Conservation (phyloP, 2,797 vertebrate species). For the Ibycter americanus region DNA sequence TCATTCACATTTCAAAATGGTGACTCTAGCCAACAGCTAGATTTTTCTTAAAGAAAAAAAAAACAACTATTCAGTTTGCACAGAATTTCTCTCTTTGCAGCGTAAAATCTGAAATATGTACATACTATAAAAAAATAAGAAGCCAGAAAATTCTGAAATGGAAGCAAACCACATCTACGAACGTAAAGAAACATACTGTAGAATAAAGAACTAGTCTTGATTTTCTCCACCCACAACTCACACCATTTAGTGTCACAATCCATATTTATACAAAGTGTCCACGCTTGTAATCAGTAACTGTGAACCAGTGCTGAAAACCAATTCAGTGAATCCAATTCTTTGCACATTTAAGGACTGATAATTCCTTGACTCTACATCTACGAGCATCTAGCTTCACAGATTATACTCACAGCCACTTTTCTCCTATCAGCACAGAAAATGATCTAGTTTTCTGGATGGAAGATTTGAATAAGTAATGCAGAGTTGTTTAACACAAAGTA, state of each 20-base stretch:
- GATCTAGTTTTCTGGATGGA: slow-evolving; percentile 46
- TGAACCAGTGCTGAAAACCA: slow-evolving; percentile 6
- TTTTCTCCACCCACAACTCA: not conserved
- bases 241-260: not conserved
- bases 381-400: not conserved
- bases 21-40: not conserved
- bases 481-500: slow-evolving; percentile 25
- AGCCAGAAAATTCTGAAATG: not conserved
- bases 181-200: not conserved
- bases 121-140: not conserved
- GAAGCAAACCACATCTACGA: not conserved
- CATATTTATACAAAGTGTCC: not conserved
- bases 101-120: not conserved
- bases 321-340: not conserved
- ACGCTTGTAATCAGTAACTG: not conserved
- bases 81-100: not conserved
- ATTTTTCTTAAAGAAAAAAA: not conserved
- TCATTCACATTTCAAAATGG: not conserved
- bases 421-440: slow-evolving; percentile 20
- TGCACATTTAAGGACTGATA: not conserved
- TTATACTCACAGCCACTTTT: not conserved
- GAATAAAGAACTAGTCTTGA: not conserved
- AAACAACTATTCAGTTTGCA: not conserved
- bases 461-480: slow-evolving; percentile 67
- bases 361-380: not conserved